These are phyloP conservation scores for Percopsis transmontana DNA, from an alignment of 2,113 vertebrate species.

Conservation along the genomic window DNA sequence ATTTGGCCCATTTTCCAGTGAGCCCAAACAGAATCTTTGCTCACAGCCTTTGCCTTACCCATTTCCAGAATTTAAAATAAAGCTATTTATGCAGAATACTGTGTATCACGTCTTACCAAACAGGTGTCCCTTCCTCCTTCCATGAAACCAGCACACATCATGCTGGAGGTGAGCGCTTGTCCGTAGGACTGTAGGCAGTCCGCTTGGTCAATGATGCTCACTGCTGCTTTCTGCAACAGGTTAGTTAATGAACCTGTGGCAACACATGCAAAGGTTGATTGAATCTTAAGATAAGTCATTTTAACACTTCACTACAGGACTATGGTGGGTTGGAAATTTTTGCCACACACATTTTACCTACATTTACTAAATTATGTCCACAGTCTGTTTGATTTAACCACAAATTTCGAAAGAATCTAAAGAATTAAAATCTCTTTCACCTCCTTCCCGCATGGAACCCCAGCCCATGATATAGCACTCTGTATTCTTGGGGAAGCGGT, in stretches of 20 bases:
- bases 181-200: conserved; percentile 88
- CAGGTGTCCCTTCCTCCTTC: conserved; percentile 89
- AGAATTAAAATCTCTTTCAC: conserved; percentile 65
- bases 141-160: conserved; percentile 90
- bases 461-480: conserved; percentile 93
- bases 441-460: conserved; percentile 84
- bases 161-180: conserved; percentile 83
- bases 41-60: not conserved
- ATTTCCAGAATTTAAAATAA: conserved; percentile 1
- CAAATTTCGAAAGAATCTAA: too few relatives aligned
- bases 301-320: too few relatives aligned
- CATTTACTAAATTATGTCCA: too few relatives aligned
- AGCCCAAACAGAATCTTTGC: conserved; percentile 1
- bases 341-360: too few relatives aligned
- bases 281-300: too few relatives aligned
- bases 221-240: conserved; percentile 88
- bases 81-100: not conserved
- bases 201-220: conserved; percentile 82
- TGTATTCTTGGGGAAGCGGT: conserved; percentile 76
- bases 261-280: not conserved
- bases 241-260: conserved; percentile 81
- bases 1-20: conserved; percentile 5
- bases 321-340: too few relatives aligned
- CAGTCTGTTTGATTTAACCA: too few relatives aligned
- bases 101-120: conserved; percentile 78